Conservation (phyloP, 2,113 vertebrate genomes). For the Nyctereutes procyonoides region DNA sequence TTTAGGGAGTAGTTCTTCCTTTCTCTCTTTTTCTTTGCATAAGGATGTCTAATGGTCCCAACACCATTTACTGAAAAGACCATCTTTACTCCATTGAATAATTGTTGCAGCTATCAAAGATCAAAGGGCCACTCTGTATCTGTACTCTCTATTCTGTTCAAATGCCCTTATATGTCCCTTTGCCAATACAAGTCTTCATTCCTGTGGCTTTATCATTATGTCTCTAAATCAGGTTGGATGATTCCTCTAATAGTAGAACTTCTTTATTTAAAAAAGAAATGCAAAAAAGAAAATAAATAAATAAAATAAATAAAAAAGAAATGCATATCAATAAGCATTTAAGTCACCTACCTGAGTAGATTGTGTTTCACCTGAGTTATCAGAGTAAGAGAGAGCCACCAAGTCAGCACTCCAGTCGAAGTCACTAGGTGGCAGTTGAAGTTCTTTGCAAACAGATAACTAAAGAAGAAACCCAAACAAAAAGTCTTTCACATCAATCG, state of each 20-base stretch:
- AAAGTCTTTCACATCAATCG: neutral
- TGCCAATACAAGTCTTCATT: neutral
- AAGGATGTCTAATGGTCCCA: neutral
- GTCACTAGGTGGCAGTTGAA: constrained; percentile 94
- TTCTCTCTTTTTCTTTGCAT: neutral
- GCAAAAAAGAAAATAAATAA: too few species aligned
- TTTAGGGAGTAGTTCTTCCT: neutral
- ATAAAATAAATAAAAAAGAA: too few species aligned
- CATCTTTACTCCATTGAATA: neutral
- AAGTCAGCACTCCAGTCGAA: constrained; percentile 90
- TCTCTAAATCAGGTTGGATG: neutral
- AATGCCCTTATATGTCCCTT: neutral
- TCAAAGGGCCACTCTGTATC: neutral
- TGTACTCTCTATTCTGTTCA: too few species aligned
- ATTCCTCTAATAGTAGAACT: neutral
- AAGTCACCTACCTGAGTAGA: constrained; percentile 88
- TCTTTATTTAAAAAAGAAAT: neutral
- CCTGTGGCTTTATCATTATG: neutral
- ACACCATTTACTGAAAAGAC: neutral
- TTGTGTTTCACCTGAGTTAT: constrained; percentile 85
- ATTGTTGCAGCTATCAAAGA: neutral
- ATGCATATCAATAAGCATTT: neutral
- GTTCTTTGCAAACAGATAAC: constrained; percentile 96
- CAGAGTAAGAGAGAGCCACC: constrained; percentile 89
- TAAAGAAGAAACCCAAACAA: constrained; percentile 77